phyloP scores from a whole-genome alignment of 1,140 invertebrate genomes.

The Drosophila subobscura region DNA sequence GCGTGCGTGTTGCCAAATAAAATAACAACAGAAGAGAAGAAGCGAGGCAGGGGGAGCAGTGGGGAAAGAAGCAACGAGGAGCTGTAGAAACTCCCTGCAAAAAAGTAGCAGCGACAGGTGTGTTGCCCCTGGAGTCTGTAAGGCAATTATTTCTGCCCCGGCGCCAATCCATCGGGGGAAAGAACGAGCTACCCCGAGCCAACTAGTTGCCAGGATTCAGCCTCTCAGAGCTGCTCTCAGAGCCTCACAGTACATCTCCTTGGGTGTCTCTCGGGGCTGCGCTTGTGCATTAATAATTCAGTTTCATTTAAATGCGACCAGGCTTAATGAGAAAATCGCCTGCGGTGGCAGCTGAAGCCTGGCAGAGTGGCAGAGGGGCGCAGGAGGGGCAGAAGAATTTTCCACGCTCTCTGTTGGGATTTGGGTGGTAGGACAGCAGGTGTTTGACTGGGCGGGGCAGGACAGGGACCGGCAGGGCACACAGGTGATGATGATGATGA shows the following conservation, averaged over 20 bases:
- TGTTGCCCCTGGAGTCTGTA: conserved; percentile 48
- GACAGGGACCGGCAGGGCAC: background rate
- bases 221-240: conserved; percentile 3
- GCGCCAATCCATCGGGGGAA: conserved; percentile 58
- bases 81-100: background rate
- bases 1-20: conserved; percentile 43
- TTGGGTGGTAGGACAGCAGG: conserved; percentile 38
- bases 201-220: conserved; percentile 16
- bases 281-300: conserved; percentile 77
- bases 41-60: conserved; percentile 1
- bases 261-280: conserved; percentile 50
- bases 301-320: conserved; percentile 78
- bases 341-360: conserved; percentile 55
- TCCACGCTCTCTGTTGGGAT: conserved; percentile 6
- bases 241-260: conserved; percentile 1
- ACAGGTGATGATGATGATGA: conserved; percentile 38
- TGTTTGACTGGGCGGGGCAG: conserved; percentile 16
- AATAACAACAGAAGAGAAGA: background rate
- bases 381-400: background rate
- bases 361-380: conserved; percentile 18
- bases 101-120: conserved; percentile 46
- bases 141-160: conserved; percentile 72
- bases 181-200: conserved; percentile 5
- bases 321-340: conserved; percentile 81
- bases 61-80: conserved; percentile 12